Base-by-base conservation (phyloP, 2,113 vertebrate genomes). In the Suricata suricatta region DNA sequence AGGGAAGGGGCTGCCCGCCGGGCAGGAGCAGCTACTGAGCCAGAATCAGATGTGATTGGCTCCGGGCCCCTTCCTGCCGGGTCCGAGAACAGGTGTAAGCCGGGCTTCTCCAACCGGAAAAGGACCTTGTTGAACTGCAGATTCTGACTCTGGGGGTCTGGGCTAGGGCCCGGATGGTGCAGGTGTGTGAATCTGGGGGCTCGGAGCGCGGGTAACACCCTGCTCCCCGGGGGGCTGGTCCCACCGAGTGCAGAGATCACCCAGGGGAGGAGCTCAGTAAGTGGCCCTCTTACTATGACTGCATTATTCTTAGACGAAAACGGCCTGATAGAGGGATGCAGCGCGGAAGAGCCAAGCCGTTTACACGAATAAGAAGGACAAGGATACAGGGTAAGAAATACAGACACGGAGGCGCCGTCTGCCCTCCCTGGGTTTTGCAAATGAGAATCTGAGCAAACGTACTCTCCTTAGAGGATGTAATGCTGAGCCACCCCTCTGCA, bases 401-500 rank as follows among this genome's bases (percentile, higher is more conserved):
- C 33, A 66, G 52, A 31, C 19, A 2, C 41, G 0, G 6, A 4
- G 33, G 15, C 69, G 64, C 27, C 41, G 29, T 4, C 47, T 25
- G n/a, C 2, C n/a, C n/a, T 35, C 88, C 0, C 2, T 0, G 38
- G 21, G 5, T 27, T 19, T n/a, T 52, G 54, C 19, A 52, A 3
- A 47, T 31, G 3, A 35, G 44, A 13, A 21, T 14, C 69, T 0
- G 7, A 63, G 83, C 0, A 1, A 3, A 5, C 0, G 2, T 0
- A 3, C 38, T 0, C 0, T 10, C 27, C 35, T 31, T 16, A 5
- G 4, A 4, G 17, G 13, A 27, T 0, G 0, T 0, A 0, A 3
- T n/a, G 54, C 76, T 4, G 57, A 13, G 63, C 31, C 63, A 3
- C 4, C 16, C 27, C 9, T 1, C 10, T 33, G 35, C 52, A 5